phyloP scores from a whole-genome alignment of 2,797 vertebrate species.

The Notolepis coatsorum region DNA sequence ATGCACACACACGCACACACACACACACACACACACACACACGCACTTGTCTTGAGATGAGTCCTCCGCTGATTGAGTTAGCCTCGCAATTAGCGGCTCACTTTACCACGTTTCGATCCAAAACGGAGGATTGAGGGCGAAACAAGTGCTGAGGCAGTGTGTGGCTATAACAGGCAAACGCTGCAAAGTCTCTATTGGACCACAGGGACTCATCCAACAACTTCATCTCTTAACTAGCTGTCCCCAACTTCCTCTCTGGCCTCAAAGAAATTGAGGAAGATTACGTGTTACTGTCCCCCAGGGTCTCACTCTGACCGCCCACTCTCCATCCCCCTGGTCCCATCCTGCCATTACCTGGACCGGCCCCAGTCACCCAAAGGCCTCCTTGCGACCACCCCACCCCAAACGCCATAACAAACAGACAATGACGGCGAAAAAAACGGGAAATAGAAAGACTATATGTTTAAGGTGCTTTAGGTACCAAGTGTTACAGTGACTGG shows the following conservation, averaged over 20 bases:
- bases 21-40: neutral
- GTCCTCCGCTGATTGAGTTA: constrained; percentile 71
- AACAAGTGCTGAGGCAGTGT: constrained; percentile 68
- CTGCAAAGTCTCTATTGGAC: constrained; percentile 63
- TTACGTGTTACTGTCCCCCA: too few species aligned
- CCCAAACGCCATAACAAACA: too few species aligned
- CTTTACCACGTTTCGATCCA: constrained; percentile 71
- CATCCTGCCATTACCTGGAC: too few species aligned
- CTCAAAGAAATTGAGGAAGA: constrained; percentile 46
- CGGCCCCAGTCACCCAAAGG: too few species aligned
- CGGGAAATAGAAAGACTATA: too few species aligned
- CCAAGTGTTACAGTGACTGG: too few species aligned
- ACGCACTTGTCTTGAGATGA: constrained; percentile 46
- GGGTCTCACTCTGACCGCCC: too few species aligned
- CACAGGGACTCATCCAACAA: constrained; percentile 52
- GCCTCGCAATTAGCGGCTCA: constrained; percentile 61
- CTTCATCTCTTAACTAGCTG: constrained; percentile 39
- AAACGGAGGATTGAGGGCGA: constrained; percentile 58
- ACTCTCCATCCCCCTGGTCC: too few species aligned
- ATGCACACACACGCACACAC: constrained; percentile 9
- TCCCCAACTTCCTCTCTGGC: constrained; percentile 27
- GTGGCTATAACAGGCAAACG: constrained; percentile 48
- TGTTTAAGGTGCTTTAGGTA: too few species aligned
- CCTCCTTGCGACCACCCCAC: too few species aligned
- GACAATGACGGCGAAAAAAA: too few species aligned